Evolutionary conservation across 2,113 vertebrate genomes (phyloP).

Genomic region (Hypocryptadius cinnamomeus): DNA sequence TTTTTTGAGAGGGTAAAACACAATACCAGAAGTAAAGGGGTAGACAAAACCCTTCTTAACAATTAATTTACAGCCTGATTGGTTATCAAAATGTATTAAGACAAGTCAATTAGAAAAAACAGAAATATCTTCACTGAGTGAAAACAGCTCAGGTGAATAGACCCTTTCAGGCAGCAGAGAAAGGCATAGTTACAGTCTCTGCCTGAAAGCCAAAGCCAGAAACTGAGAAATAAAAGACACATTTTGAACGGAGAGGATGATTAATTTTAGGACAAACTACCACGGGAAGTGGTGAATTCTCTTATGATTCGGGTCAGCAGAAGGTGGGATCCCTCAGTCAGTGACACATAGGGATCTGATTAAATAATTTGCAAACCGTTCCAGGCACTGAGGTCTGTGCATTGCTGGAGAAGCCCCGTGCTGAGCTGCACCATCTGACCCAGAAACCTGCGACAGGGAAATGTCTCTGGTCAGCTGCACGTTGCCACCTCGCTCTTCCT

Average conservation of each 20-base stretch:
- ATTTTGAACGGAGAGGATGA: background rate
- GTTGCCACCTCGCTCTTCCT: background rate
- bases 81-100: background rate
- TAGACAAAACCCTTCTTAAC: background rate
- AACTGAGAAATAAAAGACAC: background rate
- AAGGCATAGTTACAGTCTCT: background rate
- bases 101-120: background rate
- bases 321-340: background rate
- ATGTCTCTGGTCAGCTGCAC: background rate
- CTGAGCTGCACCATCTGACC: background rate
- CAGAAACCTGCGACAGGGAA: background rate
- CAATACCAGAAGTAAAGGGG: background rate
- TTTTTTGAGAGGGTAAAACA: background rate
- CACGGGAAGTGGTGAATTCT: slow-evolving; percentile 14
- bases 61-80: background rate
- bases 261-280: slow-evolving; percentile 21
- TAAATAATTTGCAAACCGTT: background rate
- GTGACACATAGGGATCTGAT: background rate
- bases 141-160: slow-evolving; percentile 19
- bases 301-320: background rate
- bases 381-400: background rate
- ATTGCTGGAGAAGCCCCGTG: background rate
- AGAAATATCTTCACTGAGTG: background rate
- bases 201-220: background rate
- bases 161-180: slow-evolving; percentile 19